phyloP scores from a whole-genome alignment of 2,113 vertebrate species.

The Collichthys lucidus region DNA sequence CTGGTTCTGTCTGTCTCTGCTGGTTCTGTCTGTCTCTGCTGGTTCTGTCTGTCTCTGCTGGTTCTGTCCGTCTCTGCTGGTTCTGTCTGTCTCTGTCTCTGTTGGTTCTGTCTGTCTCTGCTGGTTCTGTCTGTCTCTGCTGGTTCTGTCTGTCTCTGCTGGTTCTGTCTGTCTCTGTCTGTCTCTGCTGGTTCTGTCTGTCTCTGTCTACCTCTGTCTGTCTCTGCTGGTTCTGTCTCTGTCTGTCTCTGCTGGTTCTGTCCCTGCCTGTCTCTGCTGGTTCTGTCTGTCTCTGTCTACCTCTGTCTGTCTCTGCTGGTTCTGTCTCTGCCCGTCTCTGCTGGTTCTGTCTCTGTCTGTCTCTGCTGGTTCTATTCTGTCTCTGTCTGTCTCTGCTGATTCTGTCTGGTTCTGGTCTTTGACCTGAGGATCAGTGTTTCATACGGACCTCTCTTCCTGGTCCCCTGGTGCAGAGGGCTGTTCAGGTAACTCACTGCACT shows the following conservation, averaged over 20 bases:
- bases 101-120: no score
- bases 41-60: conserved; percentile 5
- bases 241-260: conserved; percentile 1
- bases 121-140: background rate
- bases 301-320: conserved; percentile 3
- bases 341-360: no score
- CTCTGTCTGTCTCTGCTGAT: conserved; percentile 2
- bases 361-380: background rate
- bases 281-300: background rate
- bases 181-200: background rate
- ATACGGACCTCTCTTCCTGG: conserved; percentile 96
- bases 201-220: no score
- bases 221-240: background rate
- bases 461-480: conserved; percentile 96
- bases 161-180: background rate
- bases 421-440: background rate
- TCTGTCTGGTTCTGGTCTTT: background rate
- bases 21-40: background rate
- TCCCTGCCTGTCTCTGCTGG: no score
- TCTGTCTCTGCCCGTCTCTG: no score
- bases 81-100: background rate
- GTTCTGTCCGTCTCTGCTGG: background rate
- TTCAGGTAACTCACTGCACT: conserved; percentile 98
- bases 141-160: no score
- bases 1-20: background rate